Evolutionary conservation across 35 echinoderm and acorn worm genomes (phyloP).

Genomic region (Apostichopus japonicus): DNA sequence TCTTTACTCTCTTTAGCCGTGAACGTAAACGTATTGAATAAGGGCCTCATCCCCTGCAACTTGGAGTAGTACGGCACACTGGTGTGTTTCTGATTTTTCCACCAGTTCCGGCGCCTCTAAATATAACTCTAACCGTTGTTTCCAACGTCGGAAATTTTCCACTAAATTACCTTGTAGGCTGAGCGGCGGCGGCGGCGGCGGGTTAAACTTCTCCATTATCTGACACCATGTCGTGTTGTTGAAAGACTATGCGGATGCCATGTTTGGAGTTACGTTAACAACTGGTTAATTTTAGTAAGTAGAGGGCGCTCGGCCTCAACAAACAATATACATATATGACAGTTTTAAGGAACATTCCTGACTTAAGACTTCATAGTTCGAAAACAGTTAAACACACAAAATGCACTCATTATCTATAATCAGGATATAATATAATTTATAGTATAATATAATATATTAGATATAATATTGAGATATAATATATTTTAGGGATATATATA

Average conservation of each 20-base stretch:
- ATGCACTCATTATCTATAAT: no score
- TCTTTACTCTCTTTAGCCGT: background rate
- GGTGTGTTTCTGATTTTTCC: background rate
- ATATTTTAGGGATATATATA: no score
- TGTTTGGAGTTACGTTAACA: no score
- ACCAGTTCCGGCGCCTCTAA: background rate
- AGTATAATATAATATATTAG: no score
- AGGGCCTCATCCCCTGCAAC: background rate
- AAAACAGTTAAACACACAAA: no score
- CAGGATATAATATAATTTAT: no score
- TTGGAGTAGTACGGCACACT: conserved; percentile 4
- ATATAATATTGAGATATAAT: no score
- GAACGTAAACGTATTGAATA: conserved; percentile 7
- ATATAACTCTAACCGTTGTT: conserved; percentile 20
- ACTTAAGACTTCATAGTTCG: no score
- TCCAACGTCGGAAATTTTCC: conserved; percentile 7
- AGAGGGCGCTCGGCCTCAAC: background rate
- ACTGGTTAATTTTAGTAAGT: background rate
- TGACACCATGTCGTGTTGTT: no score
- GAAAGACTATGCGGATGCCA: no score
- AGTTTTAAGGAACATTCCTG: no score
- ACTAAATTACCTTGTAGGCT: conserved; percentile 21
- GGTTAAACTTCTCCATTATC: no score
- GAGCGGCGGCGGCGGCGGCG: background rate
- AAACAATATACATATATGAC: background rate